phyloP scores from a whole-genome alignment of 2,797 vertebrate species.

The Siniperca obscura region DNA sequence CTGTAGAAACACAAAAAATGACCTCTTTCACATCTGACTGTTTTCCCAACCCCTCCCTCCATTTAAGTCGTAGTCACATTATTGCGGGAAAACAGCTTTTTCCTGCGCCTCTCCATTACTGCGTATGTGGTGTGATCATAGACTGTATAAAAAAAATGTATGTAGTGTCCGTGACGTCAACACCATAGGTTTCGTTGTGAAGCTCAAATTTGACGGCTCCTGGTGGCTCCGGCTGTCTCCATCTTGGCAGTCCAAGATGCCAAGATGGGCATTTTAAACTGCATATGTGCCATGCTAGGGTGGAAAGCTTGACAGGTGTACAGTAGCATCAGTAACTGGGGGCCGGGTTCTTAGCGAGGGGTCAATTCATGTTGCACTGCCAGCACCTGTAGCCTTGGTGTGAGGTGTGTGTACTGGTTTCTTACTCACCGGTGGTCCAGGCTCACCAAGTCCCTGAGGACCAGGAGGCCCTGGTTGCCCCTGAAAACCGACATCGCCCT shows the following conservation, averaged over 20 bases:
- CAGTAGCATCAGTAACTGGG: neutral
- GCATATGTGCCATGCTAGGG: neutral
- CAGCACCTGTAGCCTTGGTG: neutral
- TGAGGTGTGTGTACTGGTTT: constrained; percentile 1
- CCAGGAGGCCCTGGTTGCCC: constrained; percentile 88
- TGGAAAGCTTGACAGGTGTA: neutral
- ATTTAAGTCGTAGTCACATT: too few relatives aligned
- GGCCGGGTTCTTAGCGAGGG: neutral
- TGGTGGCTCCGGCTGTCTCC: too few relatives aligned
- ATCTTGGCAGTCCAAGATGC: too few relatives aligned
- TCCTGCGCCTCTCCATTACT: too few relatives aligned
- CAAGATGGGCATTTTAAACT: neutral
- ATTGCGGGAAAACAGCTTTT: too few relatives aligned
- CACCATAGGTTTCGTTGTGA: too few relatives aligned
- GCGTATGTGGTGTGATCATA: too few relatives aligned
- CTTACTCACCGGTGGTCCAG: constrained; percentile 87
- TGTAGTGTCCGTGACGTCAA: too few relatives aligned
- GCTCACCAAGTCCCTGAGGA: constrained; percentile 87
- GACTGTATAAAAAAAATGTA: too few relatives aligned
- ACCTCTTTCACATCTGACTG: neutral
- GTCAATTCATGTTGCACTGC: neutral
- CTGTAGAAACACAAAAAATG: neutral
- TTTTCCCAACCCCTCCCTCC: neutral
- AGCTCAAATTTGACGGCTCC: too few relatives aligned
- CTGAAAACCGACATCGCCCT: constrained; percentile 89